phyloP scores from a whole-genome alignment of 1,140 invertebrate genomes.

The Zophobas atratus region DNA sequence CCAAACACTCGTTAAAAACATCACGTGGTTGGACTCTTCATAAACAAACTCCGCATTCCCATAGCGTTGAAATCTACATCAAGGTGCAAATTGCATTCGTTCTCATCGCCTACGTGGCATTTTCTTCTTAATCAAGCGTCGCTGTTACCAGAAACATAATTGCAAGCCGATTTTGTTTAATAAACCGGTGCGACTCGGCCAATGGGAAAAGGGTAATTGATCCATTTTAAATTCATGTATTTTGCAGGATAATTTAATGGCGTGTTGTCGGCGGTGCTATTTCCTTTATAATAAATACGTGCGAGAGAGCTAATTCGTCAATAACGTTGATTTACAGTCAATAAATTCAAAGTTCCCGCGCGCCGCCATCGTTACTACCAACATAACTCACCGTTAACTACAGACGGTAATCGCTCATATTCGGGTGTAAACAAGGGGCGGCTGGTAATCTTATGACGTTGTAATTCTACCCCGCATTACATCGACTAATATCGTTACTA shows the following conservation, averaged over 20 bases:
- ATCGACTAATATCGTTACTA: conserved; percentile 43
- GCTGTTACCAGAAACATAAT: conserved; percentile 15
- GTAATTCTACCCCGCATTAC: conserved; percentile 41
- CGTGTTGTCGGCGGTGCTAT: conserved; percentile 31
- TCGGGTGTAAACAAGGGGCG: conserved; percentile 41
- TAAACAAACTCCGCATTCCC: conserved; percentile 31
- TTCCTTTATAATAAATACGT: conserved; percentile 50
- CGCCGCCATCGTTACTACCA: conserved; percentile 31
- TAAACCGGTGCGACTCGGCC: conserved; percentile 4
- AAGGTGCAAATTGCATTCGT: conserved; percentile 29
- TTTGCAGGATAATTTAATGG: conserved; percentile 37
- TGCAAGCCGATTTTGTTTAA: conserved; percentile 36
- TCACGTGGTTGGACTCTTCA: conserved; percentile 40
- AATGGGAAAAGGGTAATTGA: conserved; percentile 22
- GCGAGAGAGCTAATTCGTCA: conserved; percentile 50
- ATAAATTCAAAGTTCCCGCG: conserved; percentile 49
- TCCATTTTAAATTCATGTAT: conserved; percentile 31
- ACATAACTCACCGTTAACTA: conserved; percentile 42
- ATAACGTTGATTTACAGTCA: conserved; percentile 50
- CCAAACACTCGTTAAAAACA: conserved; percentile 43
- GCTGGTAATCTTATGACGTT: conserved; percentile 40
- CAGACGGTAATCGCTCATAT: conserved; percentile 41
- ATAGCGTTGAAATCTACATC: conserved; percentile 31
- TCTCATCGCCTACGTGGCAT: conserved; percentile 31
- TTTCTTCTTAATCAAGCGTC: conserved; percentile 27